Base-by-base conservation (phyloP, 1,140 invertebrate genomes). In the Hyles vespertilio region DNA sequence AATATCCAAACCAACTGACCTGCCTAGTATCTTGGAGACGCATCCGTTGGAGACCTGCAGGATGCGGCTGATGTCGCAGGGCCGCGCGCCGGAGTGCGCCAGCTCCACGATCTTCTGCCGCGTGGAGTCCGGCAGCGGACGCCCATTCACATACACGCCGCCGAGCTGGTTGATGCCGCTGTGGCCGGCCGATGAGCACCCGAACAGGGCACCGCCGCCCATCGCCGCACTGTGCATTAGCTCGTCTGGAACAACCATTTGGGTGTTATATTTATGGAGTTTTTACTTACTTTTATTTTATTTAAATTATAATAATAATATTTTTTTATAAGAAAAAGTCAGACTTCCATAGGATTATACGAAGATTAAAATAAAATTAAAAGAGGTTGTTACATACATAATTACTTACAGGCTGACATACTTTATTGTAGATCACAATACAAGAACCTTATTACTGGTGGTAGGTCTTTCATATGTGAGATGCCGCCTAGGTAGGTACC, bases 151-250 rank as follows among this genome's bases (percentile, higher is more conserved):
- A 91, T 98, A 99, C 55, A 99, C 97, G 46, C 98, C 98, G 58
- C 98, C 98, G 64, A 99, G 93, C 91, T 99, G 98, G 90, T 99
- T 99, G 78, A 99, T 96, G 61, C 98, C 97, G 86, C 96, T 97
- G 91, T 98, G 97, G 66, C 97, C 97, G 90, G 94, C 92, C 59
- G 93, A 92, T 36, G 93, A 94, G 81, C 93, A 94, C 57, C 94
- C 94, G 89, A 94, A 94, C 65, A 94, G 90, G 65, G 92, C 92
- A 70, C 93, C 87, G 34, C 87, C 87, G 12, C 87, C 87, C 86
- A 89, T 89, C 40, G 85, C 85, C 45, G 85, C 85, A 60, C 86
- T 87, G 60, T 90, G 89, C 87, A 90, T 90, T 68, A 90, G 79
- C 73, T 90, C 89, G 67, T 90, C 89, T 88, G 75, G 32, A 69